Conservation (phyloP, 2,888 invertebrate genomes). For the Drosophila putrida region DNA sequence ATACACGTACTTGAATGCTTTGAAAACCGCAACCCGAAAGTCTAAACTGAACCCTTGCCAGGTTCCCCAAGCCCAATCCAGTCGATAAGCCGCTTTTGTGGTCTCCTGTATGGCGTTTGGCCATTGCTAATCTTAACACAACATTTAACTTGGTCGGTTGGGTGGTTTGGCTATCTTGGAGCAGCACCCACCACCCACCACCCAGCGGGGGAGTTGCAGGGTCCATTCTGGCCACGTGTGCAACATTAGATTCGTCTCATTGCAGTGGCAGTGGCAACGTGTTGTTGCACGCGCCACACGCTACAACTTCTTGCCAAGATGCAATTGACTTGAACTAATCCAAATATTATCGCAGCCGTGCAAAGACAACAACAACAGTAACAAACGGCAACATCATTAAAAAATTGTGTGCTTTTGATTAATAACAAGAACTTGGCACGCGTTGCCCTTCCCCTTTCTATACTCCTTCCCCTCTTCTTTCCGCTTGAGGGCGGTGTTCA, state of each 20-base stretch:
- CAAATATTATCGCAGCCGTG: constrained; percentile 79
- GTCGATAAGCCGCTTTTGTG: constrained; percentile 72
- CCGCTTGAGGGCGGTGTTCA: constrained; percentile 29
- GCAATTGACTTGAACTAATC: constrained; percentile 84
- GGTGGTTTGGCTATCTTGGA: constrained; percentile 53
- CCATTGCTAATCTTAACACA: constrained; percentile 77
- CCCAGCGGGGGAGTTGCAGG: constrained; percentile 60
- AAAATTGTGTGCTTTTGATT: constrained; percentile 74
- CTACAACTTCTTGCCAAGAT: constrained; percentile 60
- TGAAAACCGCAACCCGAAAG: constrained; percentile 25
- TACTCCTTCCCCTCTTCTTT: not conserved
- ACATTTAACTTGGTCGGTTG: constrained; percentile 70
- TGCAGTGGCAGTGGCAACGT: constrained; percentile 64
- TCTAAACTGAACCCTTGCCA: constrained; percentile 24
- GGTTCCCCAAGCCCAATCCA: constrained; percentile 20
- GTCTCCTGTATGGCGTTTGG: constrained; percentile 40
- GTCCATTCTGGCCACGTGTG: constrained; percentile 71
- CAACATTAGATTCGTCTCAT: constrained; percentile 80
- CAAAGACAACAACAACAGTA: constrained; percentile 59
- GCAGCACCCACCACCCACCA: constrained; percentile 34
- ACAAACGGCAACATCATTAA: constrained; percentile 70
- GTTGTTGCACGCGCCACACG: constrained; percentile 57
- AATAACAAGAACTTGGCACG: constrained; percentile 69
- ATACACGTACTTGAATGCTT: constrained; percentile 53
- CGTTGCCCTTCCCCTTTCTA: constrained; percentile 16